Base-by-base conservation (phyloP, 2,113 vertebrate species). In the Psettodes erumei region DNA sequence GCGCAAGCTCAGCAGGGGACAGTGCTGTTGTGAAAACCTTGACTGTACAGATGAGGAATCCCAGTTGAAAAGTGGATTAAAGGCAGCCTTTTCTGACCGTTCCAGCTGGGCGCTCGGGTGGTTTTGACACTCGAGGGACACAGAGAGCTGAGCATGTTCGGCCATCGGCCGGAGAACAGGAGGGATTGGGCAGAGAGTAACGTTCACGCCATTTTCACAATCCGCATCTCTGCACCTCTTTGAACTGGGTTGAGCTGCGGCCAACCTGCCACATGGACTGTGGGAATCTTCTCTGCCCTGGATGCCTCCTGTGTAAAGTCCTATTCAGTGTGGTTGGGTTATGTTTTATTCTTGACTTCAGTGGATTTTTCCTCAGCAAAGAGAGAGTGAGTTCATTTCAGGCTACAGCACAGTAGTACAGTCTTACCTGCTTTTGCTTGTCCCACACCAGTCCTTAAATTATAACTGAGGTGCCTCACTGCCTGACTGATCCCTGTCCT, bases 81-180 rank as follows among this genome's bases (percentile, higher is more conserved):
- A 81, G 37, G 13, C 75, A 62, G 62, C n/a, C 35, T 19, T 67
- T 30, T 68, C 21, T 71, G 58, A 68, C 76, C 8, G 45, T 79
- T 82, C 86, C 70, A 78, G 82, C 58, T 19, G 66, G 69, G 53
- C 10, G 33, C 64, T 79, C 69, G 81, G 70, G 82, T 61, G 69
- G 58, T 51, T 66, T 74, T 23, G 33, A 8, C 54, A 25, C 37
- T 16, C 2, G n/a, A 71, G 73, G 25, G 64, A 71, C 11, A 54
- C 60, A 40, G 12, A 21, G n/a, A 48, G 59, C 40, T 38, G 61
- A 64, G 70, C n/a, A 3, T 43, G 48, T 58, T 47, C 68, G 18
- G 28, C 30, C 21, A 45, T 56, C 19, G n/a, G 64, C 4, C 2
- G 68, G 47, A 50, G 63, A 75, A 37, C 71, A 63, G 56, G 11